These are phyloP conservation scores for Falco berigora DNA, from an alignment of 2,797 vertebrate species.

Conservation along the genomic window DNA sequence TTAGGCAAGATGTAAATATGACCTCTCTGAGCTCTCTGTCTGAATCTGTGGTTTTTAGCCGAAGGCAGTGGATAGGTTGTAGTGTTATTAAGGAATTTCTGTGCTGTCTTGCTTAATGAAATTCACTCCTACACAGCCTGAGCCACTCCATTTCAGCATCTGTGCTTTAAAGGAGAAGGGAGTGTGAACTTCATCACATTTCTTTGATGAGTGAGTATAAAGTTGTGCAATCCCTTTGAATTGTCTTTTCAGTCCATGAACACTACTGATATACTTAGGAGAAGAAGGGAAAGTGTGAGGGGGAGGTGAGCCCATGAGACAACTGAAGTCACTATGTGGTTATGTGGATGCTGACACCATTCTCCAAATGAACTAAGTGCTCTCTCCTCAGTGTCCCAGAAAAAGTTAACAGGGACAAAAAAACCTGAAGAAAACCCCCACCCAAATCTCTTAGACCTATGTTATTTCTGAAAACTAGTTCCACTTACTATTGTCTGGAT, in stretches of 20 bases:
- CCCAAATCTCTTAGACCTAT: background rate
- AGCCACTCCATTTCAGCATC: background rate
- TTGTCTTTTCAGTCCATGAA: background rate
- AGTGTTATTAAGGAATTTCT: background rate
- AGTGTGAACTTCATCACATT: background rate
- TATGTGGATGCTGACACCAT: background rate
- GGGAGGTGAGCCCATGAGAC: background rate
- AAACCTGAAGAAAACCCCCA: fast-evolving
- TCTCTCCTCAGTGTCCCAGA: background rate
- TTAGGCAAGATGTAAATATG: background rate
- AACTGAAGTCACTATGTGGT: background rate
- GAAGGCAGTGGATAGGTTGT: background rate
- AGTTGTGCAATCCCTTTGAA: background rate
- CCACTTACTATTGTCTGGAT: background rate
- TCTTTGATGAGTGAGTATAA: background rate
- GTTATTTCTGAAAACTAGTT: background rate
- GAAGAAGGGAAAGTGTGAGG: background rate
- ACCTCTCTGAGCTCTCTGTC: background rate
- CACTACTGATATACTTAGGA: background rate
- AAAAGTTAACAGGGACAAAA: background rate
- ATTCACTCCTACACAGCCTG: background rate
- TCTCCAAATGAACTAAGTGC: background rate
- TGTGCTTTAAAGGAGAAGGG: background rate
- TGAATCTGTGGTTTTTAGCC: background rate
- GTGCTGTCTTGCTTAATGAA: background rate